Evolutionary conservation across 2,797 vertebrate species (phyloP).

Genomic region (Propithecus perrieri): DNA sequence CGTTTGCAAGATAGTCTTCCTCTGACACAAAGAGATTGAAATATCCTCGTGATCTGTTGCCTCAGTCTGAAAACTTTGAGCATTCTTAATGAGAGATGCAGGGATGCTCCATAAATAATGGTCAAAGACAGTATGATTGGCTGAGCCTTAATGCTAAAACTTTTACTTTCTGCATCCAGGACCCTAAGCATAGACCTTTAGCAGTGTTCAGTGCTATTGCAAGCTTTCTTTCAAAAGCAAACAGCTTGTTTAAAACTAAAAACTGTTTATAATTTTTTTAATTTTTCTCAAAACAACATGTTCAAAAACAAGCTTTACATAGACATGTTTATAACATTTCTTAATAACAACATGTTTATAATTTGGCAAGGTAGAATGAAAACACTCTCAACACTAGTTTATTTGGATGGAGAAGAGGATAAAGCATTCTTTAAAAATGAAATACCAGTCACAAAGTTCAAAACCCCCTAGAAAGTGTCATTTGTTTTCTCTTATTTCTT

Average conservation of each 20-base stretch:
- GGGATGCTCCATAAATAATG: background rate
- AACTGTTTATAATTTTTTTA: background rate
- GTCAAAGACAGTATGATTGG: background rate
- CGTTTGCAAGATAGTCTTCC: background rate
- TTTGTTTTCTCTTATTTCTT: background rate
- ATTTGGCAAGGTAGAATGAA: background rate
- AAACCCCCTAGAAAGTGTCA: background rate
- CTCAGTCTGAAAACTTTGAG: background rate
- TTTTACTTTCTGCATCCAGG: background rate
- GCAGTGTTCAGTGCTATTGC: background rate
- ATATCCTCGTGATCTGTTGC: background rate
- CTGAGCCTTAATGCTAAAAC: background rate
- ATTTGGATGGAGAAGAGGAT: background rate
- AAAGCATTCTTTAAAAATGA: background rate
- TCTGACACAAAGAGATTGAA: background rate
- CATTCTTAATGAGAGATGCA: background rate
- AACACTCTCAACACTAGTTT: background rate
- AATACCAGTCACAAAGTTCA: background rate
- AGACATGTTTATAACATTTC: background rate
- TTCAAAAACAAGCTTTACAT: background rate
- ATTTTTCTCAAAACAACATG: background rate
- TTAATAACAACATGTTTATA: background rate
- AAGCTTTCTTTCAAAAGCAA: background rate
- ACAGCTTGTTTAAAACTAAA: background rate
- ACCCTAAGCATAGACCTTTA: background rate